These are phyloP conservation scores for Montipora capitata DNA, from an alignment of 92 coral and sea anemone species.

Conservation along the genomic window DNA sequence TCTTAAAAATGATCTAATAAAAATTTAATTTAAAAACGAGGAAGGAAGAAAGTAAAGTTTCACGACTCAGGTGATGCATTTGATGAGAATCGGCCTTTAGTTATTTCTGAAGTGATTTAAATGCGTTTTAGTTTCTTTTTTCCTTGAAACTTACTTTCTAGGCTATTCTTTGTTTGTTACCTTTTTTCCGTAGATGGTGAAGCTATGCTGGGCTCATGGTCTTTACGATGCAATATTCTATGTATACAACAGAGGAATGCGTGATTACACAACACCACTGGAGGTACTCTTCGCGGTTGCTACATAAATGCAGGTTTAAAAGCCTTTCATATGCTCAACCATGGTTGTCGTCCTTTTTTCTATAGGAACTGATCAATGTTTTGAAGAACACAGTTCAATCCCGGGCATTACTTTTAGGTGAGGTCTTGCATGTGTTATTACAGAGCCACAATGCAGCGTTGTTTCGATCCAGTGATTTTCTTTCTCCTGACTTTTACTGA, in stretches of 20 bases:
- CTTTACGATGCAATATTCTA: slow-evolving; percentile 96
- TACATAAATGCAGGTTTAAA: no score
- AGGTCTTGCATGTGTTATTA: neutral
- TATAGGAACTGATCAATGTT: slow-evolving; percentile 88
- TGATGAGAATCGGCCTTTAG: no score
- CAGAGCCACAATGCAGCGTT: neutral
- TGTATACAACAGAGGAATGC: slow-evolving; percentile 98
- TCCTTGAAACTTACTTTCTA: no score
- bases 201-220: slow-evolving; percentile 96
- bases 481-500: no score
- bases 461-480: no score
- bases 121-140: no score
- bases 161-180: neutral
- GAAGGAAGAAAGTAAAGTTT: no score
- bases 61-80: no score
- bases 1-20: no score
- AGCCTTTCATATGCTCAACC: neutral
- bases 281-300: slow-evolving; percentile 71
- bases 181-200: slow-evolving; percentile 81
- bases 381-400: slow-evolving; percentile 83
- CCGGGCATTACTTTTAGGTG: slow-evolving; percentile 82
- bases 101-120: no score
- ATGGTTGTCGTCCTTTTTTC: neutral
- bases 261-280: slow-evolving; percentile 93
- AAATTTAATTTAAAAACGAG: no score